Base-by-base conservation (phyloP, 1,140 invertebrate species). In the Mylabris phalerata region DNA sequence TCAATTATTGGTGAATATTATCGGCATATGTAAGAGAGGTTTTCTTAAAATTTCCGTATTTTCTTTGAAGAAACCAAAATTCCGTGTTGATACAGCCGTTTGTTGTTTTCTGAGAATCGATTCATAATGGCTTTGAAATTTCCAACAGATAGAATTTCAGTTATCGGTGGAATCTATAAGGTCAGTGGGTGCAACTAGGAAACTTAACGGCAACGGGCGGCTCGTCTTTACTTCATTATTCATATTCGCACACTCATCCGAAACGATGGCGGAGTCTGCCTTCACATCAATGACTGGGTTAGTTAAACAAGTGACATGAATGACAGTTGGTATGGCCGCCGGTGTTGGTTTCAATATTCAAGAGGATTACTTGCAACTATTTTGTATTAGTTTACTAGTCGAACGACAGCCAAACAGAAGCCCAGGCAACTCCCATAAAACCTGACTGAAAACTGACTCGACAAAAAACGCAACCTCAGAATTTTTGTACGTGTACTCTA, bases 1-100 rank as follows among this genome's bases (percentile, higher is more conserved):
- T 71, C 69, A 71, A 70, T 71, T 71, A 71, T 71, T 60, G 67
- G 61, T 50, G 61, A 63, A 67, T 61, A 60, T 64, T 61, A 27
- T 46, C 42, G 19, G 32, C 25, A 19, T 19, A 2, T 19, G 19
- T 19, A 19, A 19, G 19, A 32, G 7, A 1, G 32, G 32, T 32
- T 19, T 13, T 19, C 19, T 19, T 19, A 19, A 19, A 19, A 19
- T 19, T 19, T 19, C 19, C 19, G 19, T 19, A 19, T 19, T 19
- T 19, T 19, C 19, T 19, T 2, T 19, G 0, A 19, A 19, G 1
- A 0, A 19, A 19, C 19, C 19, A 19, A 19, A 1, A 13, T 13
- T 13, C 19, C 19, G 19, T 19, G 19, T 19, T 19, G 19, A 19
- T 19, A 19, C 19, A 19, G 19, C 19, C 19, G 19, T 19, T 19